Evolutionary conservation across 2,113 vertebrate genomes (phyloP).

Genomic region (Cheirogaleus medius): DNA sequence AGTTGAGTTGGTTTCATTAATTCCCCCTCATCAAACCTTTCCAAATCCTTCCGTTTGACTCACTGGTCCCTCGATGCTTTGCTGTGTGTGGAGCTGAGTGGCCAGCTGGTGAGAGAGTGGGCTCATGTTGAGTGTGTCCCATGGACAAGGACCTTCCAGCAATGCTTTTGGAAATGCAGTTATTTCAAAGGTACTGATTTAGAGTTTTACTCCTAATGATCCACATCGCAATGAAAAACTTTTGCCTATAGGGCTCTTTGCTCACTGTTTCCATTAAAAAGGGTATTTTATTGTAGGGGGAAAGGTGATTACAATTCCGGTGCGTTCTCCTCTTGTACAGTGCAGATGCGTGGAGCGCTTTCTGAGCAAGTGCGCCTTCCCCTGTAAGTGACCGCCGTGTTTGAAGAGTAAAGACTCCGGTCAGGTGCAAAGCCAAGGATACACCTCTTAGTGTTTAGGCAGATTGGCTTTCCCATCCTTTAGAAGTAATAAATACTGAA

Average conservation of each 20-base stretch:
- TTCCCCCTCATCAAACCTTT: not conserved
- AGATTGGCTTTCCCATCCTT: not conserved
- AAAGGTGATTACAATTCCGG: not conserved
- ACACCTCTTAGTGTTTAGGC: not conserved
- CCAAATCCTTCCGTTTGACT: not conserved
- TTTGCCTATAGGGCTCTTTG: not conserved
- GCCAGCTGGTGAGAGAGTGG: not conserved
- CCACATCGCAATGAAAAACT: not conserved
- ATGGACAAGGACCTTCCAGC: not conserved
- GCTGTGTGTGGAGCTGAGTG: not conserved
- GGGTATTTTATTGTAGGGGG: not conserved
- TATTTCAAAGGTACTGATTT: not conserved
- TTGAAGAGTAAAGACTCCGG: rapidly evolving
- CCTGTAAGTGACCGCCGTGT: not conserved
- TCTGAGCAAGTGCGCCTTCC: not conserved
- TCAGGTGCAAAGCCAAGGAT: not conserved
- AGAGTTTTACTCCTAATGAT: not conserved
- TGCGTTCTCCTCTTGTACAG: not conserved
- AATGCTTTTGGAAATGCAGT: not conserved
- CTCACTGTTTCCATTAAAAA: not conserved
- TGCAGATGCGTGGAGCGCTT: not conserved
- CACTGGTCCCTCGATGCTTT: not conserved
- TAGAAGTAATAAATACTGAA: not conserved
- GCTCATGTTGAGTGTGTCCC: not conserved
- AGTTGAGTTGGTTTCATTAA: not conserved